Conservation (phyloP, 2,888 invertebrate species). For the Cheilosia scutellata region DNA sequence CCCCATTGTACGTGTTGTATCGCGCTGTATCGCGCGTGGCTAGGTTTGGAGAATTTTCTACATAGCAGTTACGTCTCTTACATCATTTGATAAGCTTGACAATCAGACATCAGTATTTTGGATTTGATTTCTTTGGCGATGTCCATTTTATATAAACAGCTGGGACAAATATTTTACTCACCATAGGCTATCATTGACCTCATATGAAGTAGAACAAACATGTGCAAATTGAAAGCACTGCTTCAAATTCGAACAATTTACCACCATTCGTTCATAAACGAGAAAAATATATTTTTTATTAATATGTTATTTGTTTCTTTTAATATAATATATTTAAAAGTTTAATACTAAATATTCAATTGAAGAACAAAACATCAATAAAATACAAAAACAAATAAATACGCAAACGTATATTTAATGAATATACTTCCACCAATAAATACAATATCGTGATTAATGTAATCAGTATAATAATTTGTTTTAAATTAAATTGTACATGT, state of each 20-base stretch:
- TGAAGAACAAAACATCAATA: conserved; percentile 61
- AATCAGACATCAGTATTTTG: no score
- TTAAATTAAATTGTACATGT: conserved; percentile 78
- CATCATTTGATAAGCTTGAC: no score
- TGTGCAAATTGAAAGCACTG: no score
- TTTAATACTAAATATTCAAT: conserved; percentile 58
- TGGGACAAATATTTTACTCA: no score
- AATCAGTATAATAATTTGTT: conserved; percentile 78
- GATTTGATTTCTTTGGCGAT: no score
- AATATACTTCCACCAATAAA: conserved; percentile 78
- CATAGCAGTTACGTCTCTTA: no score
- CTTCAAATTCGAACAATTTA: neutral
- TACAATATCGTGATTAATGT: conserved; percentile 79
- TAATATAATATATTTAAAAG: conserved; percentile 60
- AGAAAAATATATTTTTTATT: conserved; percentile 63
- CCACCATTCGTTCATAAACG: conserved; percentile 42
- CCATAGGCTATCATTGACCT: no score
- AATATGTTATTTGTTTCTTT: conserved; percentile 13
- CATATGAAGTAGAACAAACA: no score
- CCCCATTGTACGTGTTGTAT: no score
- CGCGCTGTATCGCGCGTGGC: no score
- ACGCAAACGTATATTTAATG: conserved; percentile 77
- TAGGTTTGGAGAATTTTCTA: no score
- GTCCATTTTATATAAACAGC: no score
- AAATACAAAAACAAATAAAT: conserved; percentile 51